Evolutionary conservation across 2,113 vertebrate species (phyloP).

Genomic region (Prietella phreatophila): DNA sequence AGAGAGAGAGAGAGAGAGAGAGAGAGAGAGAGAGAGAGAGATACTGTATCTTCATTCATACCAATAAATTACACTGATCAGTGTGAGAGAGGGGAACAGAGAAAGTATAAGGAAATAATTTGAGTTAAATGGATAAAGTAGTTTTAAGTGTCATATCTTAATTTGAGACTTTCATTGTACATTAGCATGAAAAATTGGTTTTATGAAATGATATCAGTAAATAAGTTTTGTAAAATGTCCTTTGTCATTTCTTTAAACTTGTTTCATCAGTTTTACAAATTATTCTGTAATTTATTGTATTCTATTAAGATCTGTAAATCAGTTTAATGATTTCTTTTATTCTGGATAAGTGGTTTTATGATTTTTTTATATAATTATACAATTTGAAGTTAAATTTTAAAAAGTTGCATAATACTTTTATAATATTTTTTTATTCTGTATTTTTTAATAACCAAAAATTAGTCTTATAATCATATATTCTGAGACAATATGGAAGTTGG

Average conservation of each 20-base stretch:
- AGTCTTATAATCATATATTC: neutral
- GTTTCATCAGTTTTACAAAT: too few species aligned
- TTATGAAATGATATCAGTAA: too few species aligned
- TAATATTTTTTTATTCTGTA: neutral
- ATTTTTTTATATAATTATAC: neutral
- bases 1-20: conserved; percentile 6
- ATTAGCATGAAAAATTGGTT: neutral
- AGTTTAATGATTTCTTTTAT: neutral
- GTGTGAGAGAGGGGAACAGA: too few species aligned
- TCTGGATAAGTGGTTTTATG: neutral
- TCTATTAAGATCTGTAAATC: neutral
- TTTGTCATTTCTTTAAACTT: too few species aligned
- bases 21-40: neutral
- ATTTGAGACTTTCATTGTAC: too few species aligned
- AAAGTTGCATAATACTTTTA: neutral
- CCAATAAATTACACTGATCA: neutral
- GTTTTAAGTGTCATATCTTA: too few species aligned
- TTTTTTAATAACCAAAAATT: neutral
- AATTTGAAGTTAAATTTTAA: neutral
- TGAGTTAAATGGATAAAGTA: neutral
- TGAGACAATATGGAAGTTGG: too few species aligned
- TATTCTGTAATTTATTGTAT: neutral
- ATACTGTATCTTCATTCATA: neutral
- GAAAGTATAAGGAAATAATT: neutral
- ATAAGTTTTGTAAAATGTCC: too few species aligned